These are phyloP conservation scores for Hanleya hanleyi DNA, from an alignment of 2,888 invertebrate species.

Conservation along the genomic window DNA sequence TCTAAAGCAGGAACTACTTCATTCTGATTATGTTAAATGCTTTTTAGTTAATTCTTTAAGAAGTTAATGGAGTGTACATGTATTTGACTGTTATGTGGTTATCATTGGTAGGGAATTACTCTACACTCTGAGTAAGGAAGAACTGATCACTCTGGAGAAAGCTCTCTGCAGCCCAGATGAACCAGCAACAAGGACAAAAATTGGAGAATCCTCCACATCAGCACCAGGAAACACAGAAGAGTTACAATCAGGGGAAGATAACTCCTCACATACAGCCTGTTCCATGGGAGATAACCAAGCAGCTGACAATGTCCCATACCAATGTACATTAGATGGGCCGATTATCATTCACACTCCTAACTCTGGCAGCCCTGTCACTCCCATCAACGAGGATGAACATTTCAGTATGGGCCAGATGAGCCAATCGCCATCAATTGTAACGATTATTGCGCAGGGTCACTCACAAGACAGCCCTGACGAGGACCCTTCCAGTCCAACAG, in stretches of 20 bases:
- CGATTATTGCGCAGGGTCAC: conserved; percentile 29
- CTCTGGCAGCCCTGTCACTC: conserved; percentile 50
- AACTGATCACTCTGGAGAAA: conserved; percentile 89
- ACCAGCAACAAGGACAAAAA: conserved; percentile 30
- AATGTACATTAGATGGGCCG: not conserved
- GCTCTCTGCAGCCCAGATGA: conserved; percentile 90
- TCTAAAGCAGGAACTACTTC: too few species aligned
- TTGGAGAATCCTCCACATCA: too few species aligned
- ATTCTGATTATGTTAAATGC: too few species aligned
- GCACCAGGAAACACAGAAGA: not conserved
- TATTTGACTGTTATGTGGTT: too few species aligned
- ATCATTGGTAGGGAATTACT: conserved; percentile 82
- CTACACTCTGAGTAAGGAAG: conserved; percentile 88
- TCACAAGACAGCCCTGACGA: conserved; percentile 9
- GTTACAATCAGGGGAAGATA: not conserved
- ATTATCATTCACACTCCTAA: conserved; percentile 41
- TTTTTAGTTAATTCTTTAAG: too few species aligned
- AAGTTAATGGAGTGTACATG: too few species aligned
- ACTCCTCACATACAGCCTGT: not conserved
- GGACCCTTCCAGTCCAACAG: not conserved
- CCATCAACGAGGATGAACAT: conserved; percentile 24
- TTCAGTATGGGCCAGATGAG: conserved; percentile 28
- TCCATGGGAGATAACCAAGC: not conserved
- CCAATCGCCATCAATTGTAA: conserved; percentile 40
- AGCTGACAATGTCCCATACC: not conserved